Conservation (phyloP, 2,888 invertebrate genomes). For the Melieria omissa region DNA sequence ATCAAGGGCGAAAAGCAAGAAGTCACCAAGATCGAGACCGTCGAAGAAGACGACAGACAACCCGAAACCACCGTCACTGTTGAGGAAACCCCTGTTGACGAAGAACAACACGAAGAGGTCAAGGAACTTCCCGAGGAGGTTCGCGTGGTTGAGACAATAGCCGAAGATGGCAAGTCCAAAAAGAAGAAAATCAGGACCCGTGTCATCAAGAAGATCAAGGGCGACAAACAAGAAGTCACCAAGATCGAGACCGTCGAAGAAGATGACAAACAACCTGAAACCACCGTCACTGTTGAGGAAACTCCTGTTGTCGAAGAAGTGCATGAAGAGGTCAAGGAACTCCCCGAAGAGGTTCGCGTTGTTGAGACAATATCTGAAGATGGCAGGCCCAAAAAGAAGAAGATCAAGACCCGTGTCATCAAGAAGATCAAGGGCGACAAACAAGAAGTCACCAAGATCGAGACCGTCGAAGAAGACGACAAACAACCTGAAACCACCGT, state of each 20-base stretch:
- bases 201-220: slow-evolving; percentile 22
- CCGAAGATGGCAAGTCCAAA: slow-evolving; percentile 20
- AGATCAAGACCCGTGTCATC: slow-evolving; percentile 20
- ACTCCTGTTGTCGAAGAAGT: slow-evolving; percentile 8
- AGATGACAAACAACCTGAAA: slow-evolving; percentile 25
- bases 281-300: slow-evolving; percentile 26
- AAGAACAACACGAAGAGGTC: slow-evolving; percentile 11
- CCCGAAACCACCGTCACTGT: slow-evolving; percentile 24
- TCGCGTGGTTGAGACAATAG: slow-evolving; percentile 19
- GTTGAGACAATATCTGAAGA: slow-evolving; percentile 22
- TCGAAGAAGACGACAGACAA: slow-evolving; percentile 23
- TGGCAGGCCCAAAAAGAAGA: slow-evolving; percentile 23
- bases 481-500: slow-evolving; percentile 24
- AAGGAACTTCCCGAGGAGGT: slow-evolving; percentile 20
- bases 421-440: slow-evolving; percentile 22
- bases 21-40: slow-evolving; percentile 27
- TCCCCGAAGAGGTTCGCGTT: slow-evolving; percentile 16
- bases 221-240: slow-evolving; percentile 26
- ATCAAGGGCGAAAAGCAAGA: slow-evolving; percentile 23
- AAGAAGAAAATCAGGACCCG: slow-evolving; percentile 27
- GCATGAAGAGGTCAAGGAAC: slow-evolving; percentile 10
- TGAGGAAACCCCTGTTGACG: slow-evolving; percentile 17
- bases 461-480: slow-evolving; percentile 24
- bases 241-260: slow-evolving; percentile 27
- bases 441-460: slow-evolving; percentile 26